Evolutionary conservation across 1,140 invertebrate species (phyloP).

Genomic region (Euura lappo): DNA sequence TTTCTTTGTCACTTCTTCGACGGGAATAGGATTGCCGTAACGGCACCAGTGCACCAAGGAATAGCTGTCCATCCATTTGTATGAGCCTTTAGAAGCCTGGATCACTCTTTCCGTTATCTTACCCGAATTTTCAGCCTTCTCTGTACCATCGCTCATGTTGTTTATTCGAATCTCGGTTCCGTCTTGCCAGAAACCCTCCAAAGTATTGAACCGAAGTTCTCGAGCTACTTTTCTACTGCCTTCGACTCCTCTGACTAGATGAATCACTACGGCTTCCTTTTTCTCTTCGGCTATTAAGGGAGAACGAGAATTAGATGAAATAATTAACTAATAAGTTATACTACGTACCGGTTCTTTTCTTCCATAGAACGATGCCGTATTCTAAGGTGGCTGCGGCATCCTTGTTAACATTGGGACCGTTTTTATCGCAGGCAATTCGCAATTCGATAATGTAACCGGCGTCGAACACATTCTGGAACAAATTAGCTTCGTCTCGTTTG

Average conservation of each 20-base stretch:
- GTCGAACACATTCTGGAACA: constrained; percentile 71
- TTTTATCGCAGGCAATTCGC: neutral
- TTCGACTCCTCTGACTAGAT: neutral
- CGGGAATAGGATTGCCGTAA: neutral
- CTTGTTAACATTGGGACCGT: neutral
- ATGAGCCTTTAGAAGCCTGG: constrained; percentile 21
- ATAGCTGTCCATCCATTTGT: neutral
- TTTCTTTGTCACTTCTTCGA: neutral
- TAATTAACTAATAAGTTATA: neutral
- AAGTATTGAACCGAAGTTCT: constrained; percentile 50
- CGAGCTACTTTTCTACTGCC: neutral
- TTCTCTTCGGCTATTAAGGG: neutral
- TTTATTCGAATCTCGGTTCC: constrained; percentile 71
- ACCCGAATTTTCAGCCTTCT: constrained; percentile 68
- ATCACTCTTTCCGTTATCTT: constrained; percentile 69
- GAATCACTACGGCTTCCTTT: constrained; percentile 7
- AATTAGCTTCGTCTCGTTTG: constrained; percentile 67
- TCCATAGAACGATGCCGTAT: constrained; percentile 23
- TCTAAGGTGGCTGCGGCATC: neutral
- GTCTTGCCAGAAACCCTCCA: constrained; percentile 70
- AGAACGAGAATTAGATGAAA: neutral
- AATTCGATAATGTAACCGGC: constrained; percentile 72
- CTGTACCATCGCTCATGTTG: constrained; percentile 72
- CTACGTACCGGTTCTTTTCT: constrained; percentile 14
- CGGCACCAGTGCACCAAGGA: constrained; percentile 5